Evolutionary conservation across 2,797 vertebrate genomes (phyloP).

Genomic region (Diglossa cyanea): DNA sequence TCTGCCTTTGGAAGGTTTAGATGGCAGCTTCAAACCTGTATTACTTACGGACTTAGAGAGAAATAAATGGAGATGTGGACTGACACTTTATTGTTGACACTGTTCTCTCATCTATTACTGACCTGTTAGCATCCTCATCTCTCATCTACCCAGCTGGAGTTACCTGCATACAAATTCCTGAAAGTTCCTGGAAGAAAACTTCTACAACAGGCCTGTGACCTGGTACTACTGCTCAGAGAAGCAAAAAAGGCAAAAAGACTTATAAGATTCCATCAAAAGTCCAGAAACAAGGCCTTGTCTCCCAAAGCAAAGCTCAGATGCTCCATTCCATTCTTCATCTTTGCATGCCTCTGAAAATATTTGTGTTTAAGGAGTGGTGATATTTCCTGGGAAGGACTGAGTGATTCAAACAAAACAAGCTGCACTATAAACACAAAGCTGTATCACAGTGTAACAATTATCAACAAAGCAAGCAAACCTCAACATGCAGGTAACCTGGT

Average conservation of each 20-base stretch:
- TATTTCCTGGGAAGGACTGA: background rate
- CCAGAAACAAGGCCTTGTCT: background rate
- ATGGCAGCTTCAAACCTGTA: background rate
- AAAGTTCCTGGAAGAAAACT: background rate
- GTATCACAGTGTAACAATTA: background rate
- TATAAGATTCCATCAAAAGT: background rate
- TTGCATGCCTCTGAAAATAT: constrained; percentile 22
- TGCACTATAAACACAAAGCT: background rate
- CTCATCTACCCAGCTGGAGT: background rate
- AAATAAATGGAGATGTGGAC: background rate
- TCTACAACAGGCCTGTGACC: background rate
- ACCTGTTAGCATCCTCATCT: background rate
- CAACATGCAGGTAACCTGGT: background rate
- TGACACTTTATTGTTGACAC: background rate
- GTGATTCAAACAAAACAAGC: background rate
- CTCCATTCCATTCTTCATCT: background rate
- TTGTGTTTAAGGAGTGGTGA: constrained; percentile 49
- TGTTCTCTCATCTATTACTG: background rate
- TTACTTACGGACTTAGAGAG: rapidly evolving
- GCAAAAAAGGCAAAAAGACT: background rate
- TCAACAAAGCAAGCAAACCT: constrained; percentile 17
- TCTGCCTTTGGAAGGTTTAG: background rate
- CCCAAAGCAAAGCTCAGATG: background rate
- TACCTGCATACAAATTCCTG: background rate
- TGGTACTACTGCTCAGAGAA: background rate